Percentiles rank a stretch among this genome's conserved stretches.
Conservation (phyloP, 2,797 vertebrate genomes). For the Holocentrus rufus region DNA sequence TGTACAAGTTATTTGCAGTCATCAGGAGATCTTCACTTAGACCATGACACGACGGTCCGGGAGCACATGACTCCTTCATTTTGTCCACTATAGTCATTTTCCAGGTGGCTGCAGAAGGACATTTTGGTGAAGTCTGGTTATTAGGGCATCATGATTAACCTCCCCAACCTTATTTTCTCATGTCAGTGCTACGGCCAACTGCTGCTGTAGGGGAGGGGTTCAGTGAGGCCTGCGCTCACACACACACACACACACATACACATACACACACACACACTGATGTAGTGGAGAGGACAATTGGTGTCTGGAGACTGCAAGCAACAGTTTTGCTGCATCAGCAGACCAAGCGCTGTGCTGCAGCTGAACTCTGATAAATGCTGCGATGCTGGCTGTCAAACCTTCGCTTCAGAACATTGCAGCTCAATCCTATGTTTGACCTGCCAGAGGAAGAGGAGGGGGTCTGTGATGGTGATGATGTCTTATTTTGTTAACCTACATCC, state of each 20-base stretch:
- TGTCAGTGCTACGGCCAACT: background rate
- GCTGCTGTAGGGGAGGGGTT: background rate
- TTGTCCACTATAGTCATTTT: background rate
- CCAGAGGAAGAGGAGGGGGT: background rate
- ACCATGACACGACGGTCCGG: background rate
- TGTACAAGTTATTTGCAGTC: background rate
- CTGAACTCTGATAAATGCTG: constrained; percentile 4
- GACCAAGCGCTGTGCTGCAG: background rate
- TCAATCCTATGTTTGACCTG: background rate
- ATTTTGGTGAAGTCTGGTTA: constrained; percentile 9
- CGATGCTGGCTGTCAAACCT: background rate
- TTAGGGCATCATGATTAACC: background rate
- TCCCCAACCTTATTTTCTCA: background rate
- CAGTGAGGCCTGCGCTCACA: background rate
- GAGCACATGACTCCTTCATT: background rate
- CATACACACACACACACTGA: background rate
- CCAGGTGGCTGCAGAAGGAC: constrained; percentile 5
- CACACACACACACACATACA: too few relatives aligned
- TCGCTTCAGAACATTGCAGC: constrained; percentile 5
- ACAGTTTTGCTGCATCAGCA: background rate
- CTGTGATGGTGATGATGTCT: too few relatives aligned
- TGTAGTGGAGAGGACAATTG: background rate
- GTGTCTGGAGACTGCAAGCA: constrained; percentile 1
- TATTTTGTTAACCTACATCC: too few relatives aligned
- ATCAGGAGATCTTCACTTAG: background rate